Base-by-base conservation (phyloP, 2,888 invertebrate genomes). In the Zeuzera pyrina region DNA sequence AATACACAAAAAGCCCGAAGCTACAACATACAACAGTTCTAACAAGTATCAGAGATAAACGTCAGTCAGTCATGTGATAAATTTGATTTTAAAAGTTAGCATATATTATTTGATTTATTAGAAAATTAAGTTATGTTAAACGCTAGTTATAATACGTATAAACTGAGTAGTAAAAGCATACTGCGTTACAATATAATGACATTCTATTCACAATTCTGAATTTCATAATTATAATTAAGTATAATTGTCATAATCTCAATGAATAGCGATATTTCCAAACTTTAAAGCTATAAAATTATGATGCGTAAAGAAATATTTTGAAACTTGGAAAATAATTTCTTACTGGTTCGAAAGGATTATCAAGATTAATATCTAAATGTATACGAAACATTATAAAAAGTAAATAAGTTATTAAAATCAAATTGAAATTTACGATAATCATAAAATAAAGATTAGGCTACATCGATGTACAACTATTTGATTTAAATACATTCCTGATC, bases 351-450 rank as follows among this genome's bases (percentile, higher is more conserved):
- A 59, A 53, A 49, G 55, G 62, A 70, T 67, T 63, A 64, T 55
- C 41, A 60, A 61, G 61, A 70, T 68, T 67, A 63, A 64, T 68
- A 64, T 57, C 60, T 51, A 56, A 56, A 62, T 59, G n/a, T n/a
- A 56, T 48, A 45, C 36, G 38, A 42, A 45, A 58, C 47, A 52
- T 41, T 42, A 57, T 52, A 57, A 63, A 57, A 60, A 57, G 61
- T 69, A 69, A 76, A 72, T 77, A 73, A 74, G 73, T 73, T 71
- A 77, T 78, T 76, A 76, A 77, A 72, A 73, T 73, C 63, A 70
- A 73, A 74, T 69, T 62, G 57, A 63, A 66, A 76, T 79, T 79
- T 77, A 83, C 66, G 74, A 68, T 68, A 62, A 63, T 62, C 71
- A 71, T 81, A 76, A 78, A 79, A 67, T 60, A 56, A 57, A 78